A percentile compares a stretch with the other conserved stretches of the same genome.
Evolutionary conservation across 2,113 vertebrate species (phyloP).

Genomic region (Sclerurus mexicanus): DNA sequence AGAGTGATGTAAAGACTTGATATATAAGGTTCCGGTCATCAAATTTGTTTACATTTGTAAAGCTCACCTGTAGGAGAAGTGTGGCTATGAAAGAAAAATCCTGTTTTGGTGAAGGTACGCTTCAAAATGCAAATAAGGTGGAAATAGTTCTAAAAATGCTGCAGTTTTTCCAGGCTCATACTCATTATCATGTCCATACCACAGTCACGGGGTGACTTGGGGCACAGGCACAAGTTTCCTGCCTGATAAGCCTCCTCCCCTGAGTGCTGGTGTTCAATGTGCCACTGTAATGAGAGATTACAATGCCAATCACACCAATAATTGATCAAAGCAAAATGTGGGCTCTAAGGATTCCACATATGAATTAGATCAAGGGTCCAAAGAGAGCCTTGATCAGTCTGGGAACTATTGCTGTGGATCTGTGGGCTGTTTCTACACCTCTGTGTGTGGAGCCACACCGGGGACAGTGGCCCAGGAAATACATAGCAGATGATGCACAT

Average conservation of each 20-base stretch:
- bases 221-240: background rate
- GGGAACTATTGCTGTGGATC: background rate
- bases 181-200: background rate
- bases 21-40: background rate
- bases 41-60: background rate
- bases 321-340: background rate
- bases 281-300: background rate
- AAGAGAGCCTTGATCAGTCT: background rate
- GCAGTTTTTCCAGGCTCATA: background rate
- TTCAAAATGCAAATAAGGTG: background rate
- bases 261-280: background rate
- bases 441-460: background rate
- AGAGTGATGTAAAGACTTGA: background rate
- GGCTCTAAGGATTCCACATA: background rate
- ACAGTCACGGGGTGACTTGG: background rate
- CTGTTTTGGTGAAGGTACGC: background rate
- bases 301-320: background rate
- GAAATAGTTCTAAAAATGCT: background rate
- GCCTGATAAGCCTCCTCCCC: background rate
- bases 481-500: rapidly evolving
- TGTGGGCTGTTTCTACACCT: background rate
- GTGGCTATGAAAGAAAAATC: background rate
- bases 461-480: background rate
- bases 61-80: background rate
- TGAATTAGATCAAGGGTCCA: background rate